Evolutionary conservation across 2,113 vertebrate species (phyloP).

Genomic region (Prolemur simus): DNA sequence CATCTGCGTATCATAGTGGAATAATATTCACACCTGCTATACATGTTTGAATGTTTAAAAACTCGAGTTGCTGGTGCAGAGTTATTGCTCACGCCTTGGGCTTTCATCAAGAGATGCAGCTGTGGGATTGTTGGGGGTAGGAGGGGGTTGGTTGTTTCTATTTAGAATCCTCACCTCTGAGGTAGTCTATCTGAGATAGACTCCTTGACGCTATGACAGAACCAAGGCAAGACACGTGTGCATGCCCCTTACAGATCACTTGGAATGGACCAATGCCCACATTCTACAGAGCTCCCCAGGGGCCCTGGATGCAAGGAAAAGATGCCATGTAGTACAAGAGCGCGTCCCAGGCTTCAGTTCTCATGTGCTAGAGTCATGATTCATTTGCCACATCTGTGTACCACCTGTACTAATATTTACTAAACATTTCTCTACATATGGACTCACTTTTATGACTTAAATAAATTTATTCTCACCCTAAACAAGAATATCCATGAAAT

Average conservation of each 20-base stretch:
- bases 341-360: not conserved
- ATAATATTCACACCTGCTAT: constrained; percentile 44
- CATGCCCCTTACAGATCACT: not conserved
- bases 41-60: constrained; percentile 49
- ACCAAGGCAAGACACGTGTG: not conserved
- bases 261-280: not conserved
- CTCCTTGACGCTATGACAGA: not conserved
- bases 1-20: not conserved
- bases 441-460: constrained; percentile 56
- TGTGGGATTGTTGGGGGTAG: not conserved
- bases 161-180: not conserved
- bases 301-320: not conserved
- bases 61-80: constrained; percentile 2
- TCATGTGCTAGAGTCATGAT: not conserved
- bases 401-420: constrained; percentile 72
- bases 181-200: not conserved
- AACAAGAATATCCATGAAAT: constrained; percentile 22
- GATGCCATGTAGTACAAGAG: not conserved
- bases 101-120: constrained; percentile 11
- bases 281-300: not conserved
- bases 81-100: constrained; percentile 28
- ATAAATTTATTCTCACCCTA: constrained; percentile 36
- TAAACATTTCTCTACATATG: constrained; percentile 55
- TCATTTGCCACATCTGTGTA: constrained; percentile 62
- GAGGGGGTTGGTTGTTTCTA: not conserved